Conservation (phyloP, 30 jellyfish, hydroid and myxozoan genomes). For the Cassiopea andromeda region DNA sequence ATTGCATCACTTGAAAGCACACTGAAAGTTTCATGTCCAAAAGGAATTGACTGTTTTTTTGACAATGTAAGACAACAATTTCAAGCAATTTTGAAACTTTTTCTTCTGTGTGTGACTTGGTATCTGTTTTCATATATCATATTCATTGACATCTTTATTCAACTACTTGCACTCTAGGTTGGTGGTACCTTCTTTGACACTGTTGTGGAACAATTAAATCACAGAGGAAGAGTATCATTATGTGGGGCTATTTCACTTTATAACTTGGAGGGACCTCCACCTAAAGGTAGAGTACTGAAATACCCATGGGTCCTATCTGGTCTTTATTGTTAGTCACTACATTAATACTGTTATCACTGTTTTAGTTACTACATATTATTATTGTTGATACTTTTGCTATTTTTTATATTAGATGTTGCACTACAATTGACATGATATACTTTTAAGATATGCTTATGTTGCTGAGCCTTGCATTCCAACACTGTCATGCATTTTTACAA, state of each 20-base stretch:
- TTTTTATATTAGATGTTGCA: too few relatives aligned
- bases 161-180: conserved; percentile 54
- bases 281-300: conserved; percentile 71
- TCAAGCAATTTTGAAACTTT: not conserved
- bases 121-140: too few relatives aligned
- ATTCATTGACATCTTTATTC: too few relatives aligned
- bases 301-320: too few relatives aligned
- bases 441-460: too few relatives aligned
- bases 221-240: conserved; percentile 79
- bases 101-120: not conserved
- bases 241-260: conserved; percentile 82
- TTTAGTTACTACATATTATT: too few relatives aligned
- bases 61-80: conserved; percentile 73
- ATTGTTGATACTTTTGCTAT: too few relatives aligned
- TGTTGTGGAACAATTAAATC: conserved; percentile 76
- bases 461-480: too few relatives aligned
- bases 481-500: too few relatives aligned
- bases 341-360: not conserved
- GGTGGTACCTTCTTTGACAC: conserved; percentile 92
- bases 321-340: too few relatives aligned
- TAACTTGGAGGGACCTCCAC: conserved; percentile 66
- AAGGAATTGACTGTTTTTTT: conserved; percentile 94
- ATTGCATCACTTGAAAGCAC: conserved; percentile 61
- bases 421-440: too few relatives aligned
- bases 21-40: conserved; percentile 77